Evolutionary conservation across 2,113 vertebrate genomes (phyloP).

Genomic region (Indicator indicator): DNA sequence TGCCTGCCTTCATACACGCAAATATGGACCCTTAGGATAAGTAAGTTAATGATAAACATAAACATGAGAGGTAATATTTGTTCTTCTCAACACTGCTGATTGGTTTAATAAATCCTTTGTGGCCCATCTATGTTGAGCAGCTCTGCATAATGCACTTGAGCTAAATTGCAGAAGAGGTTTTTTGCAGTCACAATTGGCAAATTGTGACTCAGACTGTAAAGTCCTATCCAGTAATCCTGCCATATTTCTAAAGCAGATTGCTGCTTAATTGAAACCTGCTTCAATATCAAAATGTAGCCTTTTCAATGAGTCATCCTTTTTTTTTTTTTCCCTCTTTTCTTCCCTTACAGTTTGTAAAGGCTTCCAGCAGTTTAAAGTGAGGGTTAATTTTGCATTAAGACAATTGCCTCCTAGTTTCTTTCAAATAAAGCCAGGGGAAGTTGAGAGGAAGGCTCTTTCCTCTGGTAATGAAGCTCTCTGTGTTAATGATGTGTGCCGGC

Average conservation of each 20-base stretch:
- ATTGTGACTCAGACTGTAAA: conserved; percentile 51
- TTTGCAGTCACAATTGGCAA: conserved; percentile 19
- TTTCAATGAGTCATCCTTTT: conserved; percentile 32
- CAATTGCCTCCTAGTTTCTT: conserved; percentile 79
- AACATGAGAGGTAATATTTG: conserved; percentile 70
- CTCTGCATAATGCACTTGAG: conserved; percentile 36
- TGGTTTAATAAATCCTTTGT: conserved; percentile 70
- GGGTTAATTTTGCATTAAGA: conserved; percentile 78
- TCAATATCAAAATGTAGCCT: conserved; percentile 33
- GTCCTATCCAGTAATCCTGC: conserved; percentile 40
- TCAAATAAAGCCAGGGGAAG: conserved; percentile 78
- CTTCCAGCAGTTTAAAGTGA: conserved; percentile 52
- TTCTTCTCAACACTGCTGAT: conserved; percentile 57
- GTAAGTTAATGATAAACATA: conserved; percentile 68
- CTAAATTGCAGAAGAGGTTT: conserved; percentile 61
- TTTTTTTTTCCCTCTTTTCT: not conserved
- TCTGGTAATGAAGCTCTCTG: conserved; percentile 79
- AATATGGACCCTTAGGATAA: conserved; percentile 73
- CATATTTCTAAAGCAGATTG: conserved; percentile 68
- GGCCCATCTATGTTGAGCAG: conserved; percentile 34
- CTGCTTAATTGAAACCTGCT: conserved; percentile 68
- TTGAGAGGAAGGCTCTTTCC: conserved; percentile 74
- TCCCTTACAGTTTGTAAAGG: not conserved
- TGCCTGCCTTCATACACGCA: conserved; percentile 38
- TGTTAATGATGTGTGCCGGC: conserved; percentile 80